Evolutionary conservation across 2,113 vertebrate species (phyloP), one percentile per base, ranked within the genome.

Genomic region (Damaliscus lunatus): DNA sequence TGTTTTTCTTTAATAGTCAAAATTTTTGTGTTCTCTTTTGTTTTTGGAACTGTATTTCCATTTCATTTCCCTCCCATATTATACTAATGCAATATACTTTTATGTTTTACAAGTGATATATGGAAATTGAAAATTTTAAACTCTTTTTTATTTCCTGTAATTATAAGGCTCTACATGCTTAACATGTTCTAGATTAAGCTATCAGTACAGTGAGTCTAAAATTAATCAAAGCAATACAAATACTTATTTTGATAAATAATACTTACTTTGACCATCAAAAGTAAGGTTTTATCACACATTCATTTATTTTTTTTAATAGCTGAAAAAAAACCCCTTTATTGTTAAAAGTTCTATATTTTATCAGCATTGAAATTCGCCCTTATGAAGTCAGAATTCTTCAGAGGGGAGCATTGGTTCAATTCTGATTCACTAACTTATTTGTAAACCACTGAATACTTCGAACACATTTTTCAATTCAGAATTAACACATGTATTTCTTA

Each of bases 31-130:
- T 64, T 67, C 31, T 81, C 77, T 96, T 92, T 97, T 95, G 93
- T 93, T 94, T 62, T 95, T 96, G 12, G 94, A 96, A 95, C 62
- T 90, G 7, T 87, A 95, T 97, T 97, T 97, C 53, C 74, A 97
- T 96, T 98, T 94, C n/a, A 64, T 94, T 95, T 94, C 48, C 88
- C 31, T 92, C 48, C 36, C 33, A 71, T 78, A 94, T 94, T 92
- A 95, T 80, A 43, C 60, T 96, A 97, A 93, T 83, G 81, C 46
- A 96, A 92, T 96, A 81, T 84, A 88, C 11, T 96, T 95, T 97
- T 89, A 97, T 97, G 82, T 11, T 94, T 21, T 95, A 91, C 78
- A 93, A 94, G 52, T 94, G 92, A 91, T 82, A 88, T 19, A 88
- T 80, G 67, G 48, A 95, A 93, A 96, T 78, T 91, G 31, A 94